Conservation (phyloP, 1,140 invertebrate genomes). For the Lepidurus couesii region DNA sequence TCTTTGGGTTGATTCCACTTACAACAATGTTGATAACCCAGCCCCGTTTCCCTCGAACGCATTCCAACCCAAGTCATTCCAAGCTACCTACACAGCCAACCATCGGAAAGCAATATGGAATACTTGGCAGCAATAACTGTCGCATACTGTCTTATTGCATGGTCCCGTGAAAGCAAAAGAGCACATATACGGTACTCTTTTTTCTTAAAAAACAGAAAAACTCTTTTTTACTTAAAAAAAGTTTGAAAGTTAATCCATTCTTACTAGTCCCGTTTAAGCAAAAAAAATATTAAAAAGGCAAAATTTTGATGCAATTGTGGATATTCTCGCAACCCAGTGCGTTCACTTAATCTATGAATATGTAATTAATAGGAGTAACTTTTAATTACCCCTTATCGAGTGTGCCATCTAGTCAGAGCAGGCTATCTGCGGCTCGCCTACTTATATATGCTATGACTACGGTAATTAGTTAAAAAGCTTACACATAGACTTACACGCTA, state of each 20-base stretch:
- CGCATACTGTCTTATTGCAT: neutral
- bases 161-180: neutral
- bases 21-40: neutral
- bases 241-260: too few species aligned
- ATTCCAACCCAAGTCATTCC: neutral
- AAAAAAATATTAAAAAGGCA: too few species aligned
- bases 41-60: neutral
- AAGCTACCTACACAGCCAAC: neutral
- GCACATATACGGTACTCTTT: neutral
- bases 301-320: neutral
- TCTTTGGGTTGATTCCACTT: neutral
- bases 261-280: too few species aligned
- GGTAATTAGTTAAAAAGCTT: constrained; percentile 19
- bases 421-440: constrained; percentile 20
- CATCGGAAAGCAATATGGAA: neutral
- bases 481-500: constrained; percentile 9
- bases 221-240: too few species aligned
- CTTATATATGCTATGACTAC: constrained; percentile 2
- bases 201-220: too few species aligned
- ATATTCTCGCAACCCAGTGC: constrained; percentile 5
- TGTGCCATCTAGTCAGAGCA: constrained; percentile 17
- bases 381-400: constrained; percentile 22
- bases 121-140: constrained; percentile 7
- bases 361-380: constrained; percentile 22
- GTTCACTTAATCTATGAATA: neutral